Base-by-base conservation (phyloP, 2,888 invertebrate genomes). In the Amphipyra tragopoginis region DNA sequence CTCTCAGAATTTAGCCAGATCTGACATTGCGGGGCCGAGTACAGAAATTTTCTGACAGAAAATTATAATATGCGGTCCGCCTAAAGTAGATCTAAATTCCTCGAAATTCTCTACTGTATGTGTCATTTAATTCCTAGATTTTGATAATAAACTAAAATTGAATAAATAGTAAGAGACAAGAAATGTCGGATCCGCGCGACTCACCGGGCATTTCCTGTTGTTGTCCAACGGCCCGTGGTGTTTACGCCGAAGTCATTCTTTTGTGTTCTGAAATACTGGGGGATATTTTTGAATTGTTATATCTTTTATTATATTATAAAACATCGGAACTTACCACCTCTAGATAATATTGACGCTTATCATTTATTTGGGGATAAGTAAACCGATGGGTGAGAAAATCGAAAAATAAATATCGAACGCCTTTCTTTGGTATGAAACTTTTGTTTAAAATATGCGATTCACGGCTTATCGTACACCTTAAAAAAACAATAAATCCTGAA, bases 141-240 rank as follows among this genome's bases (percentile, higher is more conserved):
- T 56, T n/a, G 11, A 48, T 47, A 52, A n/a, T 21, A 54, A 57
- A 60, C 56, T 47, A 51, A 57, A 68, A 56, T 36, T 51, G 45
- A 13, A 48, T 29, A 29, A 29, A 70, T 54, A 15, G 50, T 72
- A 66, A 66, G 72, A 55, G 39, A 50, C 43, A 15, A 77, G 58
- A 79, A 80, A 79, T 74, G 77, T 71, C 42, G 54, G 65, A 65
- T 57, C 59, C 33, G 64, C 65, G 54, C 56, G 53, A 58, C 57
- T 61, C 71, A 72, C 33, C 50, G 65, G n/a, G 63, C 36, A 75
- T 83, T 83, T 83, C 82, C 83, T 82, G 83, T 81, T 76, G 63
- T 56, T 70, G 51, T 67, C 60, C 49, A 57, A 52, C 48, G 34
- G 44, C 39, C 52, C 59, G 61, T 36, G 48, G 63, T 81, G 75